Conservation (phyloP, 30 jellyfish, hydroid and myxozoan species). For the Chrysaora quinquecirrha region DNA sequence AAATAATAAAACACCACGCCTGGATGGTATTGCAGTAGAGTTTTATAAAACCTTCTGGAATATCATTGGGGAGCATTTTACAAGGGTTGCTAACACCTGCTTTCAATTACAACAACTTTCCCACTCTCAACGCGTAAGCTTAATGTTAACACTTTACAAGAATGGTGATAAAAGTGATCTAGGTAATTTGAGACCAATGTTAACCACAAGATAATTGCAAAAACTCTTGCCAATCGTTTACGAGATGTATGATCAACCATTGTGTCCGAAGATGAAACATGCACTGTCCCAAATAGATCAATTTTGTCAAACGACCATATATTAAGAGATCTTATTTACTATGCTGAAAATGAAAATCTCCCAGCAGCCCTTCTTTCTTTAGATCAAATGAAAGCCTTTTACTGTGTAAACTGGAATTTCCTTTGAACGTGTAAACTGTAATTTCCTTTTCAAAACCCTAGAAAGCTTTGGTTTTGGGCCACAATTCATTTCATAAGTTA, state of each 20-base stretch:
- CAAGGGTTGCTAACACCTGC: not conserved
- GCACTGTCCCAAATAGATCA: constrained; percentile 32
- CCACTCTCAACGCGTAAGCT: not conserved
- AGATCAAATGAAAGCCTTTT: constrained; percentile 49
- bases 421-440: too few relatives aligned
- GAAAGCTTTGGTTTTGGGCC: constrained; percentile 26
- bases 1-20: not conserved
- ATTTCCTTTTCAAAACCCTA: not conserved
- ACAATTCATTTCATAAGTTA: constrained; percentile 8
- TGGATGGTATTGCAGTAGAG: not conserved
- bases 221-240: constrained; percentile 41
- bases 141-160: constrained; percentile 1
- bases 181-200: constrained; percentile 47
- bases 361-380: constrained; percentile 7
- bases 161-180: constrained; percentile 29
- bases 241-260: not conserved
- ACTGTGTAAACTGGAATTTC: constrained; percentile 13
- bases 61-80: not conserved
- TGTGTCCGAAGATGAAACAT: constrained; percentile 32
- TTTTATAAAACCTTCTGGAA: not conserved
- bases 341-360: constrained; percentile 22
- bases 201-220: constrained; percentile 36
- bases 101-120: not conserved
- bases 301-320: constrained; percentile 18
- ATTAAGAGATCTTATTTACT: constrained; percentile 16